Base-by-base conservation (phyloP, 1,140 invertebrate species). In the Bilobella aurantiaca region DNA sequence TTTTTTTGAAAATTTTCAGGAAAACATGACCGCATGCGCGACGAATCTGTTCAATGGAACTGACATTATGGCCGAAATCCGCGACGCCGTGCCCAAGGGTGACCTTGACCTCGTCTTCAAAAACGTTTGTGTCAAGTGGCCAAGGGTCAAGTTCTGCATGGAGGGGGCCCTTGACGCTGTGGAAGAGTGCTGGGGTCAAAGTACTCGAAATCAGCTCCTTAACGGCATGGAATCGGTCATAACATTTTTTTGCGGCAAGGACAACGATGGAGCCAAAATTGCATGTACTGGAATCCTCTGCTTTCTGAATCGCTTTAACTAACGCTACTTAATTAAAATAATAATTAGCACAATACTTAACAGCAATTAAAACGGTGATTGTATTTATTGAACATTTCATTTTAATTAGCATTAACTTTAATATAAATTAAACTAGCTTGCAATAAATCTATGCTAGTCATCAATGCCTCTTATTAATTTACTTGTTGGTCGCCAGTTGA, bases 181-280 rank as follows among this genome's bases (percentile, higher is more conserved):
- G 47, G 66, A 63, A 3, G 66, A 70, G 2, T 70, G 69, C 23
- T 70, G 66, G 66, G 28, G 61, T 31, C 63, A 68, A 34, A 66
- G 69, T 18, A 63, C 49, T 5, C 14, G 49, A 23, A 23, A 65
- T 29, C 63, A 63, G 46, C 63, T 70, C 23, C 58, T 31, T 16
- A 62, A 63, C 31, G 56, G 60, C 16, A 32, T 70, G 30, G 69
- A 70, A 42, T 37, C 37, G 1, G 34, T 66, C 14, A 46, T 70
- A 14, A 14, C 30, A 23, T 70, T 70, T 53, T 70, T 65, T 46
- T 70, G 69, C 37, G 69, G 66, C 2, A 62, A 58, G 18, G 64
- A 70, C 28, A 70, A 70, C 37, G 57, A 64, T 31, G 69, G 69
- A 29, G 66, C 58, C 25, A 27, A 42, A 18, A 68, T 70, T 64